These are phyloP conservation scores for Xenentodon cancila DNA, from an alignment of 2,797 vertebrate species.

Conservation along the genomic window DNA sequence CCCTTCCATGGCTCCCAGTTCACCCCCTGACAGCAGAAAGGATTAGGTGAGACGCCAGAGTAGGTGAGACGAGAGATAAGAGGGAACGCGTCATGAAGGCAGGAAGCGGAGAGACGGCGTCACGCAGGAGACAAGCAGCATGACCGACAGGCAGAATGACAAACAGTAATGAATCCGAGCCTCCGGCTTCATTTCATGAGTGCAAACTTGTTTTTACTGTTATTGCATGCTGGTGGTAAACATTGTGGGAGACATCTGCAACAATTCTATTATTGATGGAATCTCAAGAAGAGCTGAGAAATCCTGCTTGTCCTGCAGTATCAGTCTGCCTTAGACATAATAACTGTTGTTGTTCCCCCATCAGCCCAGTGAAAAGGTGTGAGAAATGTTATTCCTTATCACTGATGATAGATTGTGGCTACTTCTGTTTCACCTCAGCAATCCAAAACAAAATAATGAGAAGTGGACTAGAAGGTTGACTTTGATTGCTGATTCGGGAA, in stretches of 20 bases:
- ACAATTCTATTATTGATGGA: slow-evolving; percentile 53
- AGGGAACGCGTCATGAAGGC: background rate
- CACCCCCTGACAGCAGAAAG: slow-evolving; percentile 78
- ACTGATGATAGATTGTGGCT: slow-evolving; percentile 69
- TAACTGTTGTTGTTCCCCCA: slow-evolving; percentile 68
- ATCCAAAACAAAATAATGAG: slow-evolving; percentile 55
- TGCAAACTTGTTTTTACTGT: slow-evolving; percentile 64
- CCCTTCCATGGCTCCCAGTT: slow-evolving; percentile 96
- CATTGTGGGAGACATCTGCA: slow-evolving; percentile 49
- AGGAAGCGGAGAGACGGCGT: slow-evolving; percentile 13
- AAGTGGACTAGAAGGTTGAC: slow-evolving; percentile 29
- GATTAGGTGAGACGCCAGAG: slow-evolving; percentile 14
- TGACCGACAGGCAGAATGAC: slow-evolving; percentile 49
- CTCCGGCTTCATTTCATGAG: slow-evolving; percentile 60
- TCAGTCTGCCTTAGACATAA: slow-evolving; percentile 66
- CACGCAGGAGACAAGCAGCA: slow-evolving; percentile 4
- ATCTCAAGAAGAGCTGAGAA: slow-evolving; percentile 53
- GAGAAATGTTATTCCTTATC: slow-evolving; percentile 73
- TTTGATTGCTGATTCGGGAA: slow-evolving; percentile 52
- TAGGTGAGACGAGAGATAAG: background rate
- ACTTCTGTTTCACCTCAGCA: slow-evolving; percentile 59
- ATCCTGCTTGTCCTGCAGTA: slow-evolving; percentile 53
- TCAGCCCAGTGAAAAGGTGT: slow-evolving; percentile 55
- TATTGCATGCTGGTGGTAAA: slow-evolving; percentile 60
- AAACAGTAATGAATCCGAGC: slow-evolving; percentile 64